Evolutionary conservation across 2,113 vertebrate species (phyloP).

Genomic region (Marcusenius ussheri): DNA sequence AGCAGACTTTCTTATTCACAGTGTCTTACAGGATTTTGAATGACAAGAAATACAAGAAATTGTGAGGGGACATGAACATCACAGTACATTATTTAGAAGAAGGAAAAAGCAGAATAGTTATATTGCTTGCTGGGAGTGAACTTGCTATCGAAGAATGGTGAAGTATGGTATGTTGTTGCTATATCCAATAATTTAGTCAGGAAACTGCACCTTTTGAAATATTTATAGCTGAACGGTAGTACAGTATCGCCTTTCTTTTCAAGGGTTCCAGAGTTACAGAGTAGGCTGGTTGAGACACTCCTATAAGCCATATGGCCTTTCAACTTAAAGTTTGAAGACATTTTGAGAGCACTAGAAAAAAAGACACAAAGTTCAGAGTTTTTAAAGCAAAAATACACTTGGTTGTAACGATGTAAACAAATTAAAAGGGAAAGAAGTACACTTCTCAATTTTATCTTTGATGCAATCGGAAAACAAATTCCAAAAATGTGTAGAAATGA

Average conservation of each 20-base stretch:
- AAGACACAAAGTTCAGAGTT: neutral
- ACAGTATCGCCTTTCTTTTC: constrained; percentile 12
- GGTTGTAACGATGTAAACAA: neutral
- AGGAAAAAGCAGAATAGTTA: neutral
- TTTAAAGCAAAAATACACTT: neutral
- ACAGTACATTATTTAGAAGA: neutral
- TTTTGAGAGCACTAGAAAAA: neutral
- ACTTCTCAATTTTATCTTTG: neutral
- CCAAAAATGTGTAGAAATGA: neutral
- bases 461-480: neutral
- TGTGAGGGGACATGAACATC: neutral
- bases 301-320: constrained; percentile 2
- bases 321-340: neutral
- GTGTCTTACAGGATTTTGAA: neutral
- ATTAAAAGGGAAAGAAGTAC: neutral
- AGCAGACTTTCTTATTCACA: neutral
- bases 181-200: neutral
- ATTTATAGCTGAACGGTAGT: constrained; percentile 7
- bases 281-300: neutral
- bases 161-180: neutral
- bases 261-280: neutral
- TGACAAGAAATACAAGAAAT: neutral
- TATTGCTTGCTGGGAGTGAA: neutral
- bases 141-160: neutral
- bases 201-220: constrained; percentile 14